These are phyloP conservation scores for Chloropsis hardwickii DNA, from an alignment of 2,113 vertebrate genomes.

Conservation along the genomic window DNA sequence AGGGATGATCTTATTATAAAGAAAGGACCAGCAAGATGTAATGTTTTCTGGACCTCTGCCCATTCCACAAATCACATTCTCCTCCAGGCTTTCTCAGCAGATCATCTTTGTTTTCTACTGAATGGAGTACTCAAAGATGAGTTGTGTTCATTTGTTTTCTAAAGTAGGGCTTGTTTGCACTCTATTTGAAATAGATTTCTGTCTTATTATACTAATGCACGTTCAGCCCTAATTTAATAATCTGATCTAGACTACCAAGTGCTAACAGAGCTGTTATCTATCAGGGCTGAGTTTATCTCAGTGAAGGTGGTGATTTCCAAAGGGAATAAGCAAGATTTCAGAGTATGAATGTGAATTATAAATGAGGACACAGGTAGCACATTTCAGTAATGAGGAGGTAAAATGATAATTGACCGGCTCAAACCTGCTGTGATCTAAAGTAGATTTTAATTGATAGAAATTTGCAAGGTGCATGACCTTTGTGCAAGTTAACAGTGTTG, in stretches of 20 bases:
- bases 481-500: neutral
- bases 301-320: neutral
- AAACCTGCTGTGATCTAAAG: constrained; percentile 6
- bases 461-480: neutral
- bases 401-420: neutral
- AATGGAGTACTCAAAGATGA: constrained; percentile 1
- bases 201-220: constrained; percentile 16
- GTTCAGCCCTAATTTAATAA: constrained; percentile 42
- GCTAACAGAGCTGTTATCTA: constrained; percentile 24
- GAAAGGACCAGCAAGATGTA: neutral
- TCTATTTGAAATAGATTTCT: constrained; percentile 41
- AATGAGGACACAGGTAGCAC: neutral
- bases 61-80: constrained; percentile 18
- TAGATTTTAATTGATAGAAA: constrained; percentile 28
- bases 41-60: constrained; percentile 35
- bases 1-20: neutral
- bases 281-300: neutral
- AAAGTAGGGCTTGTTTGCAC: constrained; percentile 26
- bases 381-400: constrained; percentile 11
- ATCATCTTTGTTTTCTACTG: neutral
- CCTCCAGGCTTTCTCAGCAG: neutral
- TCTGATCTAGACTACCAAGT: constrained; percentile 16
- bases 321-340: neutral
- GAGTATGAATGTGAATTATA: neutral
- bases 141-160: constrained; percentile 14